phyloP scores from a whole-genome alignment of 2,888 invertebrate genomes.

The Stomorhina lunata region DNA sequence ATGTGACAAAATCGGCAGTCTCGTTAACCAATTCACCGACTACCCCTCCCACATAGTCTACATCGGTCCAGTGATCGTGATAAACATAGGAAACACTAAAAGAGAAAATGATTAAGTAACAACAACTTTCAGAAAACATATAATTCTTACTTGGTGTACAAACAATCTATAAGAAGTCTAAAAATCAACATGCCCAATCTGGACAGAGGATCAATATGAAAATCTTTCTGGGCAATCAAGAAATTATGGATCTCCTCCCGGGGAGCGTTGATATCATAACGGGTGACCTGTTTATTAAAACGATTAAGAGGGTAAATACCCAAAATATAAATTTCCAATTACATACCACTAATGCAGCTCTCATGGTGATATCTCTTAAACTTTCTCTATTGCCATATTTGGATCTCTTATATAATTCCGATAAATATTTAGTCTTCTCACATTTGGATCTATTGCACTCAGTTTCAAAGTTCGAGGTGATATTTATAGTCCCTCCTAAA shows the following conservation, averaged over 20 bases:
- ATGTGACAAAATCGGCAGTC: conserved; percentile 70
- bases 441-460: conserved; percentile 69
- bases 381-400: conserved; percentile 72
- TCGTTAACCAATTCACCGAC: conserved; percentile 72
- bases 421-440: conserved; percentile 67
- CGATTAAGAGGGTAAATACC: too few species aligned
- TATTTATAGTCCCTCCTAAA: conserved; percentile 76
- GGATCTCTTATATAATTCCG: conserved; percentile 68
- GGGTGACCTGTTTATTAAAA: conserved; percentile 72
- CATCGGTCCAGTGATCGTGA: conserved; percentile 71
- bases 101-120: too few species aligned
- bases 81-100: conserved; percentile 69
- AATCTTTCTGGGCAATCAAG: conserved; percentile 68
- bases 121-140: too few species aligned
- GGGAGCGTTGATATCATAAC: conserved; percentile 68
- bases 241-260: conserved; percentile 67
- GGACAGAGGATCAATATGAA: conserved; percentile 71
- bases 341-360: too few species aligned
- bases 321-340: too few species aligned
- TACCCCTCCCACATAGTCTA: conserved; percentile 72
- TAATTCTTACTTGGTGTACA: conserved; percentile 74
- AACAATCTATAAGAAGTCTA: conserved; percentile 69
- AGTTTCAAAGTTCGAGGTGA: conserved; percentile 73
- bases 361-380: conserved; percentile 72
- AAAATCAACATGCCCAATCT: conserved; percentile 72